Percentiles rank a stretch among this genome's conserved stretches.
Evolutionary conservation across 2,888 invertebrate genomes (phyloP).

Genomic region (Eilema caniola): DNA sequence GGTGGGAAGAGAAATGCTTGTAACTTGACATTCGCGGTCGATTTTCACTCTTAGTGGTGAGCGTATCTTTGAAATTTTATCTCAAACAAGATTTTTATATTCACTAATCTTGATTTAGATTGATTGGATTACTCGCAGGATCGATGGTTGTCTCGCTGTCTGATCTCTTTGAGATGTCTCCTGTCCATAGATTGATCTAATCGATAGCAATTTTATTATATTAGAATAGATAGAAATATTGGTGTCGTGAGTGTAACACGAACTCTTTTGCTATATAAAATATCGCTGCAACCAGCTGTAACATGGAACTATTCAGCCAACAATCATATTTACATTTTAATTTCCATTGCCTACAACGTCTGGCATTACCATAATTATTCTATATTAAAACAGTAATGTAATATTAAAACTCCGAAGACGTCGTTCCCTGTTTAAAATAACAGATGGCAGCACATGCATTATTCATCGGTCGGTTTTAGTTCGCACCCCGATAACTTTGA

Average conservation of each 20-base stretch:
- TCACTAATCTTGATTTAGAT: background rate
- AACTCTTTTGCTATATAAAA: background rate
- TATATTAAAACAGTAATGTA: conserved; percentile 60
- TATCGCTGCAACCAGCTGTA: background rate
- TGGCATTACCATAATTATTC: conserved; percentile 54
- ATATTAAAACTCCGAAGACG: conserved; percentile 70
- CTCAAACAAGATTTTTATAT: background rate
- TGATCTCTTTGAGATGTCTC: too few species aligned
- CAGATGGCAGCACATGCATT: conserved; percentile 77
- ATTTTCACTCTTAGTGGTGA: too few species aligned
- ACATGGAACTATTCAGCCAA: conserved; percentile 5
- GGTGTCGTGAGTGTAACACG: background rate
- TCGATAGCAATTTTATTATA: too few species aligned
- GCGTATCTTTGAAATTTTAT: too few species aligned
- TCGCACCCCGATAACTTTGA: conserved; percentile 69
- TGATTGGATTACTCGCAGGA: too few species aligned
- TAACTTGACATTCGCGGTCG: too few species aligned
- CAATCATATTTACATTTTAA: conserved; percentile 29
- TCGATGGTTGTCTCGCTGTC: background rate
- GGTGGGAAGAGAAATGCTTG: too few species aligned
- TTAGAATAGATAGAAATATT: too few species aligned
- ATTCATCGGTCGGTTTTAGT: conserved; percentile 73
- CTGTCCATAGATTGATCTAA: too few species aligned
- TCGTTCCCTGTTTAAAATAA: conserved; percentile 72
- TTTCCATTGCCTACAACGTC: conserved; percentile 44